Evolutionary conservation across 2,113 vertebrate species (phyloP), one percentile per base, ranked within the genome.

Genomic region (Muscicapa adusta): DNA sequence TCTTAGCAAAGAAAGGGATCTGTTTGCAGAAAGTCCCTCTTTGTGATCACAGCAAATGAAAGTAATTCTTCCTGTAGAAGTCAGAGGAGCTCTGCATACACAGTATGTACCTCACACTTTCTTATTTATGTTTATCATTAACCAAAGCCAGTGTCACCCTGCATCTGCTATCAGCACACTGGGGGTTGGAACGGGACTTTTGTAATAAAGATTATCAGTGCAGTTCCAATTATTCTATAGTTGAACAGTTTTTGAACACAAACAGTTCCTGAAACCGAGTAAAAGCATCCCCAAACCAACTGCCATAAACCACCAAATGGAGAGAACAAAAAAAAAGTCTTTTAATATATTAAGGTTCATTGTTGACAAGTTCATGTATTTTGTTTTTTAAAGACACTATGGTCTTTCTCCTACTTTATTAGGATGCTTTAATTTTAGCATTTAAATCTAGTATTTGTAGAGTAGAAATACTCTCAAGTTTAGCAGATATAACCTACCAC

Each of bases 41-140:
- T 10, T 31, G 24, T 12, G n/a, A 81, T 31, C 51, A 40, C 24
- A 67, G 53, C 51, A 71, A 67, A 40, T 10, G 1, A 23, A 65
- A 74, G 14, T 2, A 9, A 29, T 71, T 89, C 47, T 22, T 34
- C 43, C 66, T 28, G 34, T 0, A 26, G 7, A 16, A 76, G 16
- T 18, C n/a, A 70, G 47, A 81, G 47, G 7, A 6, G 33, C 26
- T 85, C 22, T 11, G 78, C 25, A 6, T 7, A 58, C 2, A 58
- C 36, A 75, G 4, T 1, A 40, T 1, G 8, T 2, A 38, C 31
- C 36, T 72, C 72, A 62, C 36, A 26, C 36, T 51, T 74, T 56
- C 50, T 79, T 73, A 54, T 48, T 92, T 31, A 31, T 54, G 82
- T 91, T 93, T 83, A 93, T 92, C 40, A 95, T 95, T 96, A 96